Evolutionary conservation across 2,797 vertebrate species (phyloP).

Genomic region (Poeciliopsis paucimaculata): DNA sequence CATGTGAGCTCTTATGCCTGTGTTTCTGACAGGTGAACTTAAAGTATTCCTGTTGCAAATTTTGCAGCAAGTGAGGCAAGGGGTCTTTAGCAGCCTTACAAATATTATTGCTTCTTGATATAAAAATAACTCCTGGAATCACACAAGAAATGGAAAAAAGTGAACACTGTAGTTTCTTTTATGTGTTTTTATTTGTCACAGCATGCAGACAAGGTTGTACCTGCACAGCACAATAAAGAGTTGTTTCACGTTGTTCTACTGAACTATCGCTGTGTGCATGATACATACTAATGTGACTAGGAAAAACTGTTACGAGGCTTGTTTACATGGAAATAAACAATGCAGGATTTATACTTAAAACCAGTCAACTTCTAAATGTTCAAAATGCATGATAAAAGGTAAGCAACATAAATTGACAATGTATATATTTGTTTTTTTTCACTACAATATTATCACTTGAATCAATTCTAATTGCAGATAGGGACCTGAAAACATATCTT

Average conservation of each 20-base stretch:
- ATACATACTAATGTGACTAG: constrained; percentile 7
- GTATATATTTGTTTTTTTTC: not conserved
- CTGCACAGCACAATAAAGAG: not conserved
- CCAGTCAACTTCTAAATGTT: not conserved
- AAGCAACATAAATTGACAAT: not conserved
- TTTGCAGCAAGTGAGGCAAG: constrained; percentile 14
- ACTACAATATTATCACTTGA: constrained; percentile 2
- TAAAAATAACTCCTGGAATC: not conserved
- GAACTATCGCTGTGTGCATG: not conserved
- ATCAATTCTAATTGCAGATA: not conserved
- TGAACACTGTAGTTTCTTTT: not conserved
- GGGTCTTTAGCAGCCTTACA: constrained; percentile 3
- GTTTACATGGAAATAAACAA: not conserved
- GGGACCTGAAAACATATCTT: not conserved
- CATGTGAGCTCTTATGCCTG: constrained; percentile 6
- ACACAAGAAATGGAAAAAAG: not conserved
- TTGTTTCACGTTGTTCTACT: constrained; percentile 8
- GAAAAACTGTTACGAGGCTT: constrained; percentile 2
- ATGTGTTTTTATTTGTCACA: constrained; percentile 5
- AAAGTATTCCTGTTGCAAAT: constrained; percentile 9
- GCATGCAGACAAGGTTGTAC: not conserved
- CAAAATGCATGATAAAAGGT: not conserved
- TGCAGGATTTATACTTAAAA: not conserved
- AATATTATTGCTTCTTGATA: not conserved
- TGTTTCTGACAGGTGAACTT: constrained; percentile 31